Conservation (phyloP, 2,888 invertebrate species). For the Psylliodes chrysocephalus region DNA sequence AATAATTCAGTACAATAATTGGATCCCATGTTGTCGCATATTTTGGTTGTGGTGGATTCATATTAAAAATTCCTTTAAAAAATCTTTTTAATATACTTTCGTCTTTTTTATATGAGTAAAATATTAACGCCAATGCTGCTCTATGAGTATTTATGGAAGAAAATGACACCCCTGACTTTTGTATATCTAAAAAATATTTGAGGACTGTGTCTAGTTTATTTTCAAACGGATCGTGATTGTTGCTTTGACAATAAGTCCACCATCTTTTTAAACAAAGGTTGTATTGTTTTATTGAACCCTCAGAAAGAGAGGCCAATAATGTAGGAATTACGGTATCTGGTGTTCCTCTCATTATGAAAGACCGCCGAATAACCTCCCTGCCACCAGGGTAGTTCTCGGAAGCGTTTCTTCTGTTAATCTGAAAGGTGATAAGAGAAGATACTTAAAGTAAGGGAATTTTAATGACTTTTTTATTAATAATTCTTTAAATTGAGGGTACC, state of each 20-base stretch:
- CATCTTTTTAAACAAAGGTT: not conserved
- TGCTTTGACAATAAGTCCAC: conserved; percentile 6
- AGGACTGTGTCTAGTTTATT: not conserved
- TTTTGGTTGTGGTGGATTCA: conserved; percentile 20
- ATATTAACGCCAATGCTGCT: not conserved
- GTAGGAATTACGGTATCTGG: conserved; percentile 4
- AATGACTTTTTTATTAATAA: conserved; percentile 2
- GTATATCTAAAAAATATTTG: not conserved
- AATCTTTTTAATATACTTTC: conserved; percentile 27
- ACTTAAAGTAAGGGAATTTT: conserved; percentile 1
- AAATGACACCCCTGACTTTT: not conserved
- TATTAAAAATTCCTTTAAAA: conserved; percentile 25
- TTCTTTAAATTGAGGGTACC: conserved; percentile 9
- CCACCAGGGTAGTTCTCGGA: conserved; percentile 23
- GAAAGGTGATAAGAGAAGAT: conserved; percentile 25
- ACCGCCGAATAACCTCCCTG: conserved; percentile 15
- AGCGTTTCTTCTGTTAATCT: conserved; percentile 21
- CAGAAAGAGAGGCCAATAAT: conserved; percentile 4
- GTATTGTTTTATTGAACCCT: conserved; percentile 5
- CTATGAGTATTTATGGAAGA: not conserved
- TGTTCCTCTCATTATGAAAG: conserved; percentile 14
- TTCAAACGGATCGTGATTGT: not conserved
- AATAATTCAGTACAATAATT: conserved; percentile 6
- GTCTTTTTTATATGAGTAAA: not conserved
- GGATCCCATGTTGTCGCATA: conserved; percentile 33